Conservation (phyloP, 2,797 vertebrate genomes). For the Phoebastria nigripes region DNA sequence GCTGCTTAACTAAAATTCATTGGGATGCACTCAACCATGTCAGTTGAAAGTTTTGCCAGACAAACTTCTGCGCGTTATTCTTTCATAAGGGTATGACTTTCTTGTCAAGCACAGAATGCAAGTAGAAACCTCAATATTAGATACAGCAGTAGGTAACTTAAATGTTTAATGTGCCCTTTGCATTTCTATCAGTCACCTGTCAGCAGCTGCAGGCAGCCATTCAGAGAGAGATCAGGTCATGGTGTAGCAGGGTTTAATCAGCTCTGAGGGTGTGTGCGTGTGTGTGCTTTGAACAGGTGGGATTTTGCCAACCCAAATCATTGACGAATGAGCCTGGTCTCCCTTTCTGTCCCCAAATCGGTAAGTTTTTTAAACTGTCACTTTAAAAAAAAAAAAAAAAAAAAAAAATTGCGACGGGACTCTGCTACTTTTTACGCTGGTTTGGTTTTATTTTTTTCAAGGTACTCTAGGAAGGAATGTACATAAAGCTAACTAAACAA, state of each 20-base stretch:
- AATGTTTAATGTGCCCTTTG: background rate
- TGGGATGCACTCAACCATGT: background rate
- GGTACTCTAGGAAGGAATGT: background rate
- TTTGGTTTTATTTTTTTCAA: background rate
- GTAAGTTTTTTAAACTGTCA: background rate
- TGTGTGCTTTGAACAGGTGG: background rate
- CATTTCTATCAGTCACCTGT: background rate
- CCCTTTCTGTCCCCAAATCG: background rate
- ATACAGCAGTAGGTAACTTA: background rate
- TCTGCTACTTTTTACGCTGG: background rate
- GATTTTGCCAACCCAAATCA: background rate
- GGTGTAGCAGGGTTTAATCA: background rate
- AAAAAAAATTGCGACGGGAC: accelerated
- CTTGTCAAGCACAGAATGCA: background rate
- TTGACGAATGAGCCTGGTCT: background rate
- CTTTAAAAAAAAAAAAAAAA: background rate
- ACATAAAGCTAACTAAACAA: background rate
- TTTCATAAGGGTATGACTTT: background rate
- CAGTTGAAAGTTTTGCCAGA: background rate
- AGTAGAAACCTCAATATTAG: background rate
- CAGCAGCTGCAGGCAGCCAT: background rate
- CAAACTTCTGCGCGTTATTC: background rate
- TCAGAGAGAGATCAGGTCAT: background rate
- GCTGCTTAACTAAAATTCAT: background rate
- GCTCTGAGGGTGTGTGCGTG: accelerated